Evolutionary conservation across 2,113 vertebrate genomes (phyloP).

Genomic region (Amphiprion percula): DNA sequence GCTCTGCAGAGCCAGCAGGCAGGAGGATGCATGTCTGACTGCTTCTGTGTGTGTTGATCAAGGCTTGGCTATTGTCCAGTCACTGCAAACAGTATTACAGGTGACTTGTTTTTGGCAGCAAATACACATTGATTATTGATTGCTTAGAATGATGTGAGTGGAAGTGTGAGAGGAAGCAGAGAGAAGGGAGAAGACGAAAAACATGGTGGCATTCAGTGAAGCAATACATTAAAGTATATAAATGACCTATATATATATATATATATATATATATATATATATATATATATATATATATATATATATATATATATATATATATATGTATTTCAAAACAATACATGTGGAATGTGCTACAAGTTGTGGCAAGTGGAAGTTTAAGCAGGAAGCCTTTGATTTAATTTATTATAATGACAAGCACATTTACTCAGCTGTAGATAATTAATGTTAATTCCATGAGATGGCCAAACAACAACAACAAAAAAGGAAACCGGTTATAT

Average conservation of each 20-base stretch:
- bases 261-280: too few species aligned
- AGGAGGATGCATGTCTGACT: slow-evolving; percentile 30
- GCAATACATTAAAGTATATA: slow-evolving; percentile 10
- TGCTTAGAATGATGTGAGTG: slow-evolving; percentile 11
- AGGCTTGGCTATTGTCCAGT: slow-evolving; percentile 63
- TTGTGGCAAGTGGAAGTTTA: neutral
- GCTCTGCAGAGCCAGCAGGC: slow-evolving; percentile 43
- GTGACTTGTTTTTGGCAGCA: slow-evolving; percentile 63
- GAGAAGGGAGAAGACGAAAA: neutral
- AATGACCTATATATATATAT: neutral
- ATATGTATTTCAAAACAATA: neutral
- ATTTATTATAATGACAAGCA: neutral
- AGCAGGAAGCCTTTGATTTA: neutral
- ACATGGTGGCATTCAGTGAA: slow-evolving; percentile 15
- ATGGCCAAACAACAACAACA: neutral
- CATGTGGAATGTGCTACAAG: neutral
- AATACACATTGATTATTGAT: slow-evolving; percentile 70
- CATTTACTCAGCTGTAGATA: neutral
- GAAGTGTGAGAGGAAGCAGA: slow-evolving; percentile 15
- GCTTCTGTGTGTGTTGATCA: slow-evolving; percentile 56
- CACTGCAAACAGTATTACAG: slow-evolving; percentile 63
- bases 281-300: too few species aligned
- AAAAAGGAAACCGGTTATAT: neutral
- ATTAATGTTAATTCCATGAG: neutral
- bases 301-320: neutral